Conservation (phyloP, 2,113 vertebrate genomes). For the Salvelinus sp. region DNA sequence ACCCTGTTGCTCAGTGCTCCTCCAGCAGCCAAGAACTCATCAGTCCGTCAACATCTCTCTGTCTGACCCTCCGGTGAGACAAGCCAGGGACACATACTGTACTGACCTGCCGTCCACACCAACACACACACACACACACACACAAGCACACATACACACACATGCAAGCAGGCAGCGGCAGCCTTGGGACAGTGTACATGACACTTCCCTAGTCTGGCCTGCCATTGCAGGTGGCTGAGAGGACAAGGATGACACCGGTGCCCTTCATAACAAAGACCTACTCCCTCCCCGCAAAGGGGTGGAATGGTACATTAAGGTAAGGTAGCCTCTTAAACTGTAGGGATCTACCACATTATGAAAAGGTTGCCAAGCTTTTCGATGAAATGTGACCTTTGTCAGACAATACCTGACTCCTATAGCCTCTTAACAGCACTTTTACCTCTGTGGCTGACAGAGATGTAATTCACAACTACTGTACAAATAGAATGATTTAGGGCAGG, state of each 20-base stretch:
- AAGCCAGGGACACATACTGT: constrained; percentile 49
- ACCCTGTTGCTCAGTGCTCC: constrained; percentile 47
- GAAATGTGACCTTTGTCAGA: too few species aligned
- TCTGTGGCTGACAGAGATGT: constrained; percentile 50
- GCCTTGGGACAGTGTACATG: constrained; percentile 39
- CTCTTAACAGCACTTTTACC: too few species aligned
- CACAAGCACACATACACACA: not conserved
- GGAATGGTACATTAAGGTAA: too few species aligned
- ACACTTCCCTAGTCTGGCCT: constrained; percentile 29
- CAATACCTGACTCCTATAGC: too few species aligned
- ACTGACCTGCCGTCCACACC: not conserved
- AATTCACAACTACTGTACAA: constrained; percentile 69
- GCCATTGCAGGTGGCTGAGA: not conserved
- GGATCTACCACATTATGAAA: too few species aligned
- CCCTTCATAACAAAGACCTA: not conserved
- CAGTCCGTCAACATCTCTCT: constrained; percentile 68
- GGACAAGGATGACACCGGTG: not conserved
- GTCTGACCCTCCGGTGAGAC: constrained; percentile 38
- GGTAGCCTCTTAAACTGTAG: too few species aligned
- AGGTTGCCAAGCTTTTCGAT: too few species aligned
- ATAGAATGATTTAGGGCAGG: constrained; percentile 40
- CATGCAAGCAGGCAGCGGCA: constrained; percentile 1
- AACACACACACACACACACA: constrained; percentile 12
- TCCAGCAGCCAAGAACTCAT: constrained; percentile 72
- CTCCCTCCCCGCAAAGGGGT: too few species aligned